These are phyloP conservation scores for Catocala fraxini DNA, from an alignment of 2,888 invertebrate genomes.

Conservation along the genomic window DNA sequence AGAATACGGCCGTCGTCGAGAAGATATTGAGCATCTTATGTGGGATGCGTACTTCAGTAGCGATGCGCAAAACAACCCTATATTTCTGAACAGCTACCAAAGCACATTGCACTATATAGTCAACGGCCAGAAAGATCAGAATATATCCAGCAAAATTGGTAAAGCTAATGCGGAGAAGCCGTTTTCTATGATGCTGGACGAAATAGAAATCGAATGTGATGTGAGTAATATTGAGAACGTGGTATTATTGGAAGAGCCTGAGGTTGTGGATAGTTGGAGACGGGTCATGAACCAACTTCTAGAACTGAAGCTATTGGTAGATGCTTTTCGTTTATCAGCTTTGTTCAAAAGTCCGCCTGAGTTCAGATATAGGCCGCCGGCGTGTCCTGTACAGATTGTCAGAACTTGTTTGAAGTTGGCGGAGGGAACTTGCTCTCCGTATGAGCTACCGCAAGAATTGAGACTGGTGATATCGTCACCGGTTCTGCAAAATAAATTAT, in stretches of 20 bases:
- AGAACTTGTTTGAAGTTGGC: slow-evolving; percentile 89
- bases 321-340: slow-evolving; percentile 88
- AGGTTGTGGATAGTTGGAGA: slow-evolving; percentile 77
- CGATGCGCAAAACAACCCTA: slow-evolving; percentile 56
- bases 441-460: slow-evolving; percentile 89
- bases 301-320: slow-evolving; percentile 86
- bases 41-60: slow-evolving; percentile 78
- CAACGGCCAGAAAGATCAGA: slow-evolving; percentile 73
- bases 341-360: slow-evolving; percentile 84
- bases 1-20: slow-evolving; percentile 73
- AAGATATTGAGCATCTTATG: slow-evolving; percentile 81
- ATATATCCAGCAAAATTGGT: slow-evolving; percentile 67
- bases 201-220: slow-evolving; percentile 81
- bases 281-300: slow-evolving; percentile 85
- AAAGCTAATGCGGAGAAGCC: slow-evolving; percentile 67
- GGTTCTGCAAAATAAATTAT: slow-evolving; percentile 70
- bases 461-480: slow-evolving; percentile 85
- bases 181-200: slow-evolving; percentile 72
- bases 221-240: slow-evolving; percentile 78
- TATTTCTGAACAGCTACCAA: slow-evolving; percentile 71
- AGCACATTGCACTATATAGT: slow-evolving; percentile 74
- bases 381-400: slow-evolving; percentile 86
- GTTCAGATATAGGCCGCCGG: slow-evolving; percentile 68
- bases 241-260: slow-evolving; percentile 71
- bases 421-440: slow-evolving; percentile 88